Evolutionary conservation across 2,113 vertebrate species (phyloP), one percentile per base, ranked within the genome.

Genomic region (Romanogobio albipinnatus): DNA sequence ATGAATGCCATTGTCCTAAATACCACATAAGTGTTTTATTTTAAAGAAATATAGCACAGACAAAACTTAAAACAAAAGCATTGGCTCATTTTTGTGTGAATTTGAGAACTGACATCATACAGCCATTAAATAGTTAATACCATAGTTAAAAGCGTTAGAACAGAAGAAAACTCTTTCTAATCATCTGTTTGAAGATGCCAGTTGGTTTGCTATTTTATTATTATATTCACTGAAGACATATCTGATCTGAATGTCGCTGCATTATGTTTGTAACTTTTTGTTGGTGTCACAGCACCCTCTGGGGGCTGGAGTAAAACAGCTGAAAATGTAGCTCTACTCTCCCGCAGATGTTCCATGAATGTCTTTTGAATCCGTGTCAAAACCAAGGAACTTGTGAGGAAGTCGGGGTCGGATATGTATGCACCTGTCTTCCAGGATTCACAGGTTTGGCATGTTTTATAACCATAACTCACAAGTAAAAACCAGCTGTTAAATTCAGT

Each of bases 331-430:
- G 43, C 53, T 49, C 10, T 45, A 53, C 17, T 45, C 47, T 76
- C 71, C 56, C 1, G 7, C 82, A 99, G 98, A 96, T 97, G 90
- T 99, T 99, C 90, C 97, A 99, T 1, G 98, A 99, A 89, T 99
- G 98, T 87, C 97, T 99, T 90, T 90, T 98, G 90, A 96, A 97
- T 85, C 98, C 98, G 0, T 99, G 98, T 90, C 96, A 95, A 90
- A 98, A 97, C 76, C 95, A 95, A 71, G 98, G 98, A 3, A 99
- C 96, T 0, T 99, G 98, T 90, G 96, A 99, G 89, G 97, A 98
- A 71, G 92, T 98, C 68, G 98, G 98, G 62, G 96, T 90, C 24
- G 98, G 98, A 84, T 99, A 98, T 62, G 89, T 97, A 82, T 99
- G 98, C 90, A 94, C 96, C 88, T 99, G 95, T 85, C 93, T 90